phyloP scores from a whole-genome alignment of 2,797 vertebrate genomes.

The Diplodus puntazzo region DNA sequence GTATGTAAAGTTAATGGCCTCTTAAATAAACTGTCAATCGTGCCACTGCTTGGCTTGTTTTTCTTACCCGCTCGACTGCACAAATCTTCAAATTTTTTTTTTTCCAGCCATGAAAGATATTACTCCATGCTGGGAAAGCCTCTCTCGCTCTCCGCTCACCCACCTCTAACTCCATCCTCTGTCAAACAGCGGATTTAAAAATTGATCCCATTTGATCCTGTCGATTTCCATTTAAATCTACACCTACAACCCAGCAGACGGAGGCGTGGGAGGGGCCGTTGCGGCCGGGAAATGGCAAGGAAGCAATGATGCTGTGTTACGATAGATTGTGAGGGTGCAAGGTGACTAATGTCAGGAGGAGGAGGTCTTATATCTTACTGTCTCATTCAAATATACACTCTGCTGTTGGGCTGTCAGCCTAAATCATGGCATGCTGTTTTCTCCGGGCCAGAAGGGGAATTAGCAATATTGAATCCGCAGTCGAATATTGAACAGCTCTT shows the following conservation, averaged over 20 bases:
- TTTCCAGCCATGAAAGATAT: slow-evolving; percentile 62
- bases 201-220: slow-evolving; percentile 83
- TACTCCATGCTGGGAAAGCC: slow-evolving; percentile 47
- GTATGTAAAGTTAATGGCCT: slow-evolving; percentile 89
- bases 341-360: slow-evolving; percentile 73
- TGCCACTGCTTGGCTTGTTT: slow-evolving; percentile 64
- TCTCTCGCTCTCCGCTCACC: slow-evolving; percentile 27
- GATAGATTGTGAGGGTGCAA: slow-evolving; percentile 64
- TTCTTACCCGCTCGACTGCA: slow-evolving; percentile 59
- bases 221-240: slow-evolving; percentile 84
- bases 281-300: slow-evolving; percentile 57
- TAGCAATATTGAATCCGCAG: slow-evolving; percentile 79
- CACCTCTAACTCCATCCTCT: slow-evolving; percentile 46
- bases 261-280: slow-evolving; percentile 51
- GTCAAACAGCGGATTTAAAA: slow-evolving; percentile 80
- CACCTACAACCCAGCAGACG: slow-evolving; percentile 53
- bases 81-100: slow-evolving; percentile 64
- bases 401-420: slow-evolving; percentile 75
- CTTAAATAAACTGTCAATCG: slow-evolving; percentile 90
- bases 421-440: slow-evolving; percentile 74
- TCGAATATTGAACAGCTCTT: slow-evolving; percentile 70
- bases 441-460: slow-evolving; percentile 80
- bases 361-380: slow-evolving; percentile 72
- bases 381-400: slow-evolving; percentile 79
- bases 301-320: slow-evolving; percentile 45